Evolutionary conservation across 2,888 invertebrate species (phyloP).

Genomic region (Drosophila niveifrons): DNA sequence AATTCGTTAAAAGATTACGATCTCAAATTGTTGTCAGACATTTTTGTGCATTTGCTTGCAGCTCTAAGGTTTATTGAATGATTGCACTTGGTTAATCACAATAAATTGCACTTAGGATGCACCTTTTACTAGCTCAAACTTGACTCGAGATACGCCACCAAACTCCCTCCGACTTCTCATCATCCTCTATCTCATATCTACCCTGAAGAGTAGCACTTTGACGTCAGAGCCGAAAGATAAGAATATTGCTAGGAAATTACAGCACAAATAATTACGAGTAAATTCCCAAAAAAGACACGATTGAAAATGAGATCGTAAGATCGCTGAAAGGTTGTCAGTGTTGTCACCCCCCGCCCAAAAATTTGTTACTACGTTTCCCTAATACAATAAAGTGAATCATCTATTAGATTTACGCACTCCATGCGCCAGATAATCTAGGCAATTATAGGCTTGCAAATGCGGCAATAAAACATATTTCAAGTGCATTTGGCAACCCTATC

Average conservation of each 20-base stretch:
- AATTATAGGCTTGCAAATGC: slow-evolving; percentile 1
- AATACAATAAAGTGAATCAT: background rate
- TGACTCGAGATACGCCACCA: slow-evolving; percentile 1
- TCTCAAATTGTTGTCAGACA: slow-evolving; percentile 50
- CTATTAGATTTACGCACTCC: background rate
- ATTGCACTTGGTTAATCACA: slow-evolving; percentile 59
- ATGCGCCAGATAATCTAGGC: background rate
- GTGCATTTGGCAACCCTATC: slow-evolving; percentile 33
- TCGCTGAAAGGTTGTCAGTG: background rate
- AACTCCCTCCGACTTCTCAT: slow-evolving; percentile 2
- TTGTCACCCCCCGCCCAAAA: too few relatives aligned
- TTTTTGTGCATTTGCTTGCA: slow-evolving; percentile 42
- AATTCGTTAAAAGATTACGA: slow-evolving; percentile 79
- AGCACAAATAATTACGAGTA: background rate
- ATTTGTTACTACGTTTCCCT: too few relatives aligned
- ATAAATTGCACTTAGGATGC: slow-evolving; percentile 26
- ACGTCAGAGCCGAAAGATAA: background rate
- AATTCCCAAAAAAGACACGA: background rate
- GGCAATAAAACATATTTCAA: slow-evolving; percentile 33
- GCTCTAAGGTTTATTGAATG: slow-evolving; percentile 69
- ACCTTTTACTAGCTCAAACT: slow-evolving; percentile 16
- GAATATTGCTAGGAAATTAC: slow-evolving; percentile 6
- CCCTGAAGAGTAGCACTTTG: background rate
- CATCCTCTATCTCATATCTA: too few relatives aligned
- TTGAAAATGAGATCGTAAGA: background rate